phyloP scores from a whole-genome alignment of 2,797 vertebrate species.

The Heliangelus exortis region DNA sequence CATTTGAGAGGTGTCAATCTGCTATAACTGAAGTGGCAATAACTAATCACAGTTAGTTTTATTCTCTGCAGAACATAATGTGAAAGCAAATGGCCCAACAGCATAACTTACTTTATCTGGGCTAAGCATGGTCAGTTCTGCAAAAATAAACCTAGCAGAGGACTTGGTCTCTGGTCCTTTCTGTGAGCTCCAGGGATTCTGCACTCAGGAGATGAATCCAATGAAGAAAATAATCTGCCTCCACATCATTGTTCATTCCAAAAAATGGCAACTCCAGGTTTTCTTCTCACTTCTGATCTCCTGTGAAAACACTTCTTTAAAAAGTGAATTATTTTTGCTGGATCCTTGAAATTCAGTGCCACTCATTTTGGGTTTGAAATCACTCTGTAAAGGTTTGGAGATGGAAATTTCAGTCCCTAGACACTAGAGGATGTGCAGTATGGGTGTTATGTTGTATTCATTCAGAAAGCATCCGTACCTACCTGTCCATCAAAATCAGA shows the following conservation, averaged over 20 bases:
- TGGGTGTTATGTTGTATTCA: background rate
- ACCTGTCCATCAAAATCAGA: background rate
- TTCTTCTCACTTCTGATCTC: slow-evolving; percentile 3
- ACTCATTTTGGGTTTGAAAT: slow-evolving; percentile 26
- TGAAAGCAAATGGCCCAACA: slow-evolving; percentile 9
- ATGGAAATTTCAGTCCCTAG: slow-evolving; percentile 7
- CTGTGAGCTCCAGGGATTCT: background rate
- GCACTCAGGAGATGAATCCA: background rate
- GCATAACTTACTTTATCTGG: background rate
- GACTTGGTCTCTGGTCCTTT: background rate
- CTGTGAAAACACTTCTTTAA: slow-evolving; percentile 41
- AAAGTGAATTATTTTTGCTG: background rate
- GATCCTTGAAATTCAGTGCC: slow-evolving; percentile 4
- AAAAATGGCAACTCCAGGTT: background rate
- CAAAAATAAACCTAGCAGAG: background rate
- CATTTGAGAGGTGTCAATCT: slow-evolving; percentile 26
- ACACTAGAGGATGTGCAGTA: background rate
- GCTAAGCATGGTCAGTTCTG: background rate
- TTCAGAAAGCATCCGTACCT: background rate
- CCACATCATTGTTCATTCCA: background rate
- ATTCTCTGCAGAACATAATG: background rate
- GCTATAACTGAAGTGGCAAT: slow-evolving; percentile 20
- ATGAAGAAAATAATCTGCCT: rapidly evolving
- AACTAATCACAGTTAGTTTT: slow-evolving; percentile 18
- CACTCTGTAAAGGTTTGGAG: background rate